Evolutionary conservation across 2,888 invertebrate genomes (phyloP).

Genomic region (Dioctria linearis): DNA sequence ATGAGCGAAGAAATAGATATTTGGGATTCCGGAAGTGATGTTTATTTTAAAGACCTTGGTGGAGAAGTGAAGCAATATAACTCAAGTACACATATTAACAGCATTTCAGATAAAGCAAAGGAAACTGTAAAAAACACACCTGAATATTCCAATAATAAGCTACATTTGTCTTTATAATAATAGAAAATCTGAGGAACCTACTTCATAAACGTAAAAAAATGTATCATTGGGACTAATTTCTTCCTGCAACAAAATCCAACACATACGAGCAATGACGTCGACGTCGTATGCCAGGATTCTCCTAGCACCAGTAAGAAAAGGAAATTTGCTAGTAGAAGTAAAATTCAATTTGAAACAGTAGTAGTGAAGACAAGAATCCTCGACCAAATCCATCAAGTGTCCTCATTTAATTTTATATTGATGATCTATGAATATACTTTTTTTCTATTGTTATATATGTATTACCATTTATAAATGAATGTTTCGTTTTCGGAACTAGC

Average conservation of each 20-base stretch:
- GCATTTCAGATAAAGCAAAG: neutral
- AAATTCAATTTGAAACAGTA: conserved; percentile 5
- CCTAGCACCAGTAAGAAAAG: neutral
- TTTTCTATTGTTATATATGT: no score
- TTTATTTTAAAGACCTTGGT: conserved; percentile 52
- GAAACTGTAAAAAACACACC: neutral
- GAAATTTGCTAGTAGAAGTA: neutral
- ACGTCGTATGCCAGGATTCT: neutral
- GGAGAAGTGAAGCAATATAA: conserved; percentile 5
- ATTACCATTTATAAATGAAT: no score
- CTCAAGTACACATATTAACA: neutral
- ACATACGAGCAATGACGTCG: no score
- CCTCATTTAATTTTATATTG: neutral
- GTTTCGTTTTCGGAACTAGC: no score
- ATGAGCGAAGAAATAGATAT: neutral
- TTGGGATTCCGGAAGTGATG: conserved; percentile 50
- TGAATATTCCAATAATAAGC: neutral
- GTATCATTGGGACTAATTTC: neutral
- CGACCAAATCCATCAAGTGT: neutral
- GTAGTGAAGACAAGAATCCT: conserved; percentile 20
- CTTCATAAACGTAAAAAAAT: neutral
- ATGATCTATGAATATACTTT: no score
- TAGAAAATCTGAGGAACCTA: conserved; percentile 5
- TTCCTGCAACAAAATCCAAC: no score
- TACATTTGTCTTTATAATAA: conserved; percentile 32